Evolutionary conservation across 2,113 vertebrate species (phyloP).

Genomic region (Phyllopteryx taeniolatus): DNA sequence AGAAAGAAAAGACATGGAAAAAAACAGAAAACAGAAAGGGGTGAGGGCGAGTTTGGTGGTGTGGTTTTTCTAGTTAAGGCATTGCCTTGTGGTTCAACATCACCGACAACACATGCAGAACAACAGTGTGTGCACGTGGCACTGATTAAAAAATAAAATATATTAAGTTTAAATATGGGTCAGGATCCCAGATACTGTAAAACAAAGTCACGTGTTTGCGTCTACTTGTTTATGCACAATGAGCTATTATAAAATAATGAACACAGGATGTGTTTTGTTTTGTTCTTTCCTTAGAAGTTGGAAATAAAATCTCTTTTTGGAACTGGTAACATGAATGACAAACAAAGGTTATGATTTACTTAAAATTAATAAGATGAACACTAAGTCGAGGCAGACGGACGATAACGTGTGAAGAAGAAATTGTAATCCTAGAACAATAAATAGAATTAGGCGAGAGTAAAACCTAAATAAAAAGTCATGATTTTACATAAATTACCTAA

Average conservation of each 20-base stretch:
- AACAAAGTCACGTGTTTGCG: conserved; percentile 38
- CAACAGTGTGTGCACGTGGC: conserved; percentile 22
- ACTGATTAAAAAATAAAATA: conserved; percentile 16
- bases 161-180: conserved; percentile 30
- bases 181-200: conserved; percentile 19
- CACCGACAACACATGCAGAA: conserved; percentile 36
- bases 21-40: neutral
- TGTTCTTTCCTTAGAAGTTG: neutral
- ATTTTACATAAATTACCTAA: no score
- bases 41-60: no score
- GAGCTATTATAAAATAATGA: neutral
- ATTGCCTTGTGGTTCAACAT: conserved; percentile 62
- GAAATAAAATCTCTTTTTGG: neutral
- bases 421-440: neutral
- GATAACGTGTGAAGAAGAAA: neutral
- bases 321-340: neutral
- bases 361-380: neutral
- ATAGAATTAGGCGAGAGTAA: neutral
- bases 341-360: neutral
- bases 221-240: conserved; percentile 17
- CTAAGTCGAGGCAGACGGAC: neutral
- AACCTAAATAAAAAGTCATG: neutral
- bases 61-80: conserved; percentile 65
- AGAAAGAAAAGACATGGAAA: conserved; percentile 16
- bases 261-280: neutral